Evolutionary conservation across 2,797 vertebrate species (phyloP).

Genomic region (Gadopsis marmoratus): DNA sequence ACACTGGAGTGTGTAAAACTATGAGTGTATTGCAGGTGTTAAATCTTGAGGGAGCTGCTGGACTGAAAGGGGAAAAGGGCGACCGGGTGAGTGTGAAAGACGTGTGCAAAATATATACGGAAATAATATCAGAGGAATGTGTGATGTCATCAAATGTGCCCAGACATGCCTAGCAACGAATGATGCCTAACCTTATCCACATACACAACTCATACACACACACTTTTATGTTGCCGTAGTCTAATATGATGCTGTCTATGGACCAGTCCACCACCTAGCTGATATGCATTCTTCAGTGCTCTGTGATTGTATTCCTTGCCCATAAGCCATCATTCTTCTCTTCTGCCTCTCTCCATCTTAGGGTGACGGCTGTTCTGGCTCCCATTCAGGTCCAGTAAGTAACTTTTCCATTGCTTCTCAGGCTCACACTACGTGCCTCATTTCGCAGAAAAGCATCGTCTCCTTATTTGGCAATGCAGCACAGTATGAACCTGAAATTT

Average conservation of each 20-base stretch:
- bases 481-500: conserved; percentile 23
- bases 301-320: conserved; percentile 28
- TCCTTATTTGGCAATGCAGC: conserved; percentile 53
- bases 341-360: conserved; percentile 54
- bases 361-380: conserved; percentile 76
- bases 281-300: conserved; percentile 36
- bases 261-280: conserved; percentile 37
- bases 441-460: conserved; percentile 40
- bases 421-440: not conserved
- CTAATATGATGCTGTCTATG: conserved; percentile 37
- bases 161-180: conserved; percentile 45
- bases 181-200: not conserved
- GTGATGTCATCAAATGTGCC: conserved; percentile 49
- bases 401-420: conserved; percentile 52
- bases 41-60: conserved; percentile 37
- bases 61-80: conserved; percentile 78
- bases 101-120: not conserved
- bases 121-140: conserved; percentile 59
- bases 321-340: conserved; percentile 42
- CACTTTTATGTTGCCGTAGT: conserved; percentile 7
- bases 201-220: conserved; percentile 16
- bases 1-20: conserved; percentile 20
- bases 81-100: conserved; percentile 67
- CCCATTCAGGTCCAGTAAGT: conserved; percentile 79
- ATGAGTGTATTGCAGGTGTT: conserved; percentile 68